These are phyloP conservation scores for Coregonus ussuriensis DNA, from an alignment of 2,797 vertebrate species.

Conservation along the genomic window DNA sequence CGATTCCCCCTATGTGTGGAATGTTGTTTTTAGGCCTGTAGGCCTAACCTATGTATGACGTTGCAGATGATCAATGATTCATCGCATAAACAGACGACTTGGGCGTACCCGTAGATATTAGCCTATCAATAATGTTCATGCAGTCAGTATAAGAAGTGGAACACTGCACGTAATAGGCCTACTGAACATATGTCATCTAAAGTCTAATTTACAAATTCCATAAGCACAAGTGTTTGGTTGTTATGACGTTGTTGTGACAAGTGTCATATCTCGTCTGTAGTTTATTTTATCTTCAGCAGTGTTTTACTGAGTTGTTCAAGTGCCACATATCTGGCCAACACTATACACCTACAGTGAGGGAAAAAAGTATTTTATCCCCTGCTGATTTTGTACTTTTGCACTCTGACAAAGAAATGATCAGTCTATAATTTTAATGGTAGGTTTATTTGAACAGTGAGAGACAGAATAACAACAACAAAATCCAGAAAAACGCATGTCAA, in stretches of 20 bases:
- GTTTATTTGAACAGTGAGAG: too few species aligned
- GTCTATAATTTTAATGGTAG: too few species aligned
- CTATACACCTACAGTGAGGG: neutral
- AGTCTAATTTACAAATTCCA: neutral
- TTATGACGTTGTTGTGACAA: neutral
- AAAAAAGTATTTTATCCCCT: too few species aligned
- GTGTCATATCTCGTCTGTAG: neutral
- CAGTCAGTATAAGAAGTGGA: neutral
- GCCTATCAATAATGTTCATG: neutral
- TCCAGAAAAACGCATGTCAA: too few species aligned
- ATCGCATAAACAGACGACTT: neutral
- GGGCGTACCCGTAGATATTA: neutral
- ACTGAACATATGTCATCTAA: neutral
- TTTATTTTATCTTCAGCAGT: neutral
- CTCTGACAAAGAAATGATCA: too few species aligned
- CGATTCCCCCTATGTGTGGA: neutral
- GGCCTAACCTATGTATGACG: neutral
- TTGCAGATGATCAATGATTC: neutral
- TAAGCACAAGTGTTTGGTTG: neutral
- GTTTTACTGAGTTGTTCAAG: neutral
- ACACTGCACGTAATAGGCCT: neutral
- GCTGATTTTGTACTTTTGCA: too few species aligned
- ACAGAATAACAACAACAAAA: too few species aligned
- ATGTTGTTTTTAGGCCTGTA: neutral
- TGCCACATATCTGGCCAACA: neutral